phyloP scores from a whole-genome alignment of 2,888 invertebrate genomes.

The Melanostoma scalare region DNA sequence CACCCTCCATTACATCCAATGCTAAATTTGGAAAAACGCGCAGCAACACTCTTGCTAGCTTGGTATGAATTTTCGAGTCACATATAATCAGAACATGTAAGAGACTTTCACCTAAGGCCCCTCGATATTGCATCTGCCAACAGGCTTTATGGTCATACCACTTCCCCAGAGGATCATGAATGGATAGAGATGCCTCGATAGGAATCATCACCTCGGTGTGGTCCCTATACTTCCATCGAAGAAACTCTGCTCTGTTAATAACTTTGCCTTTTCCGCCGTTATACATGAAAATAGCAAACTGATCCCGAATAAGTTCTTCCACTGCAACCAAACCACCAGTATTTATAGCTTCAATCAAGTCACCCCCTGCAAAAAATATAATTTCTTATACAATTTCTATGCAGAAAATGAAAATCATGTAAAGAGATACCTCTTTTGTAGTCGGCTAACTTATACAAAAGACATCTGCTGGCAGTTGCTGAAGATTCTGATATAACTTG shows the following conservation, averaged over 20 bases:
- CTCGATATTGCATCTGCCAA: conserved; percentile 98
- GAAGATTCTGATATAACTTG: conserved; percentile 93
- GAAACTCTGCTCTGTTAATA: conserved; percentile 93
- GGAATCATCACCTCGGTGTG: conserved; percentile 92
- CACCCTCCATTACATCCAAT: conserved; percentile 97
- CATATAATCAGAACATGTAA: conserved; percentile 97
- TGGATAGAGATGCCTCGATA: conserved; percentile 92
- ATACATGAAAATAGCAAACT: conserved; percentile 94
- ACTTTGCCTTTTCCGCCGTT: conserved; percentile 91
- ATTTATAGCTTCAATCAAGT: conserved; percentile 93
- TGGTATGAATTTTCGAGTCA: conserved; percentile 89
- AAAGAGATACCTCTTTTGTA: conserved; percentile 89
- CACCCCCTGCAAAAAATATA: conserved; percentile 85
- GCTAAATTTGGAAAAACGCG: conserved; percentile 95
- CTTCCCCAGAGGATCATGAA: conserved; percentile 93
- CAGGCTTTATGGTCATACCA: conserved; percentile 96
- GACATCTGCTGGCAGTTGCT: conserved; percentile 92
- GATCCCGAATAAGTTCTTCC: conserved; percentile 92
- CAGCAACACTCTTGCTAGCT: conserved; percentile 92
- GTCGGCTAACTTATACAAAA: conserved; percentile 93
- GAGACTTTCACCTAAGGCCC: conserved; percentile 96
- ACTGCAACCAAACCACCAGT: conserved; percentile 92
- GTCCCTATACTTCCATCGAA: conserved; percentile 95
- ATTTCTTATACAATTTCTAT: background rate
- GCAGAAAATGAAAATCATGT: background rate